Evolutionary conservation across 2,888 invertebrate genomes (phyloP).

Genomic region (Syrphus vitripennis): DNA sequence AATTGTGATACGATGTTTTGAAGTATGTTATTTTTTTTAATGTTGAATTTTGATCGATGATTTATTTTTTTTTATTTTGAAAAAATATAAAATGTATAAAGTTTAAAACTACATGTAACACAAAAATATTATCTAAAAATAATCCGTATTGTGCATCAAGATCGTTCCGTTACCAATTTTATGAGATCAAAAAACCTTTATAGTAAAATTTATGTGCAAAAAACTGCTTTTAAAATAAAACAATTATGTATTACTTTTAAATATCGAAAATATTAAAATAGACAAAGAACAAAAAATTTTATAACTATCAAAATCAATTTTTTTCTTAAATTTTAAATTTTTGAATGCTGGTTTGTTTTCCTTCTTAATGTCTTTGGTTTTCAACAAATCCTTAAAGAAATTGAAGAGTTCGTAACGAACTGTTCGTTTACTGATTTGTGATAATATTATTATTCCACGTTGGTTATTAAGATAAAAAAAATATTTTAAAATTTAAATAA

Average conservation of each 20-base stretch:
- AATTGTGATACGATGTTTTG: too few species aligned
- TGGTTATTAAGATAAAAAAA: neutral
- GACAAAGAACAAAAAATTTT: neutral
- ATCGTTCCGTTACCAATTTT: neutral
- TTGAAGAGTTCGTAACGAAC: neutral
- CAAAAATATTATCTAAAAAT: too few species aligned
- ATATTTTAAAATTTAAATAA: neutral
- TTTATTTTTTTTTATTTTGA: too few species aligned
- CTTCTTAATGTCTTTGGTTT: neutral
- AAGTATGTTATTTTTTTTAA: too few species aligned
- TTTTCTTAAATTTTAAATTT: neutral
- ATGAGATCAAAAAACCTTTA: neutral
- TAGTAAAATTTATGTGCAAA: neutral
- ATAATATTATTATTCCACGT: neutral
- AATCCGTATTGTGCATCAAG: neutral
- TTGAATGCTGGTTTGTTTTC: neutral
- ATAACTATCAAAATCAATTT: neutral
- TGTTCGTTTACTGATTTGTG: neutral
- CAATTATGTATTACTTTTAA: neutral
- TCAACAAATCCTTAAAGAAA: neutral
- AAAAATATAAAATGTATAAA: too few species aligned
- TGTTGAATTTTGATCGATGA: too few species aligned
- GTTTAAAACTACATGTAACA: too few species aligned
- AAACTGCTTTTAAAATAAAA: neutral
- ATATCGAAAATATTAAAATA: neutral